Conservation (phyloP, 2,888 invertebrate genomes). For the Trichogramma evanescens region DNA sequence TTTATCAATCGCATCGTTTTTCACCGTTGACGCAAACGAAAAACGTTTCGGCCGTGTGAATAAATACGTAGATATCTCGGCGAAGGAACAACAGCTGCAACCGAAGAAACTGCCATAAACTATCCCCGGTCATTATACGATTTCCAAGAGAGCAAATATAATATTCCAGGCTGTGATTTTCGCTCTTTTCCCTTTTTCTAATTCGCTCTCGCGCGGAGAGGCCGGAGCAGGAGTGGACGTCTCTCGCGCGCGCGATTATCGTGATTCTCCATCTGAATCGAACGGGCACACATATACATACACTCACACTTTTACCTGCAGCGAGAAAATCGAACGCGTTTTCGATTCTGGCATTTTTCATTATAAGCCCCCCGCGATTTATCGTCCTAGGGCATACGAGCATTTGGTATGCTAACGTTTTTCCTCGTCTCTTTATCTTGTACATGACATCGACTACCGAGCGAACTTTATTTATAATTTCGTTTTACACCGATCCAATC, state of each 20-base stretch:
- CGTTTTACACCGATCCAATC: too few species aligned
- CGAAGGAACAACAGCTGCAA: too few species aligned
- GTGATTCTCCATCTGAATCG: conserved; percentile 13
- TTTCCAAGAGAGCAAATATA: conserved; percentile 8
- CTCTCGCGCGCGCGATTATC: conserved; percentile 12
- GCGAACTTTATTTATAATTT: too few species aligned
- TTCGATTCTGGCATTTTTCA: conserved; percentile 7
- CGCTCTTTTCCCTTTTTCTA: conserved; percentile 25
- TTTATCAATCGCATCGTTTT: too few species aligned
- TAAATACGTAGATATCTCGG: too few species aligned
- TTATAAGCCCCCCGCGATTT: not conserved
- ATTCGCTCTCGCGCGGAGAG: conserved; percentile 22
- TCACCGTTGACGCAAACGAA: too few species aligned
- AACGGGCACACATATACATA: not conserved
- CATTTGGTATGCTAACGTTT: conserved; percentile 4
- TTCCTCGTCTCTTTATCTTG: conserved; percentile 10
- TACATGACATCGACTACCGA: not conserved
- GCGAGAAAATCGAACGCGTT: conserved; percentile 18
- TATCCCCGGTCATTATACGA: conserved; percentile 1
- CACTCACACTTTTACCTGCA: conserved; percentile 12
- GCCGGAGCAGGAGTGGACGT: not conserved
- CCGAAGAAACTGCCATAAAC: too few species aligned
- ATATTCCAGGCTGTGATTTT: not conserved
- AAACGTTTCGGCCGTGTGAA: too few species aligned
- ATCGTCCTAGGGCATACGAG: not conserved